These are phyloP conservation scores for Meloidogyne hapla DNA, from an alignment of 1,140 invertebrate genomes.

Conservation along the genomic window DNA sequence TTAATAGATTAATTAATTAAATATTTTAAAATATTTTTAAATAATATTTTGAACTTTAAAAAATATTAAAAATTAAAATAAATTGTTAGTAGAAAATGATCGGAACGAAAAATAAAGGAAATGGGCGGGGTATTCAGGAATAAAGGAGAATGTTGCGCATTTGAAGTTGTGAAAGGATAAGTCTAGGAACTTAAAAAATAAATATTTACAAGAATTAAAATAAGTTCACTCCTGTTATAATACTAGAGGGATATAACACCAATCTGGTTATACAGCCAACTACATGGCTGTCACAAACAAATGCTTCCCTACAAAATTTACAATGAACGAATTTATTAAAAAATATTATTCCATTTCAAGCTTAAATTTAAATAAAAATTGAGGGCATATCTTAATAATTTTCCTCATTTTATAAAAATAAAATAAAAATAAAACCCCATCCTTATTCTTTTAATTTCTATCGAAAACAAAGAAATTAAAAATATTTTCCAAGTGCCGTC, in stretches of 20 bases:
- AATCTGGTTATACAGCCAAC: too few relatives aligned
- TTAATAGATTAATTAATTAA: too few relatives aligned
- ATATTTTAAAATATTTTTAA: background rate
- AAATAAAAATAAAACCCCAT: background rate
- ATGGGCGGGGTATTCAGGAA: background rate
- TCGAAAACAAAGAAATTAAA: background rate
- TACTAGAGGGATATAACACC: too few relatives aligned
- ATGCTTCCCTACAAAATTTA: too few relatives aligned
- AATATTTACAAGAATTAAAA: too few relatives aligned
- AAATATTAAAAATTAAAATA: background rate
- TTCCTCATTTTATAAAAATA: background rate
- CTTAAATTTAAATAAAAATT: background rate
- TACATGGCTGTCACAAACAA: too few relatives aligned
- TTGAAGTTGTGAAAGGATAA: too few relatives aligned
- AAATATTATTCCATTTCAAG: too few relatives aligned
- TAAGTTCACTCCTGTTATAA: too few relatives aligned
- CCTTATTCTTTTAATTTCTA: background rate
- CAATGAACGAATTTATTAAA: too few relatives aligned
- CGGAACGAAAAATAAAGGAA: background rate
- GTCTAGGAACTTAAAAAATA: too few relatives aligned
- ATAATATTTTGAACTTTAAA: background rate
- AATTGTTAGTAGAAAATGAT: background rate
- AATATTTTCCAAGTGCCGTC: background rate
- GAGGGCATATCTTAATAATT: background rate
- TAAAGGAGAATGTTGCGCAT: background rate